Base-by-base conservation (phyloP, 2,888 invertebrate genomes). In the Euplexia lucipara region DNA sequence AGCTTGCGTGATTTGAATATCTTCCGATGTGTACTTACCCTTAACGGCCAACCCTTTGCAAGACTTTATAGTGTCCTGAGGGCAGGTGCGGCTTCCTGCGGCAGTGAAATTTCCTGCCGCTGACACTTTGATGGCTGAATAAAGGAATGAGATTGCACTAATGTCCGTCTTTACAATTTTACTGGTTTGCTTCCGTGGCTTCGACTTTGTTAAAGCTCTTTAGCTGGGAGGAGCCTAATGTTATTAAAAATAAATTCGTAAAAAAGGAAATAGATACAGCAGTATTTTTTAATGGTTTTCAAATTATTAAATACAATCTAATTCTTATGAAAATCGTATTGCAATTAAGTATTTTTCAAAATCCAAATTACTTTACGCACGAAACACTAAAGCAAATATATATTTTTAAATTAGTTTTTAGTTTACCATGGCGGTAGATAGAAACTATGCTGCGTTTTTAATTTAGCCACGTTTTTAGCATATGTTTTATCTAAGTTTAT, bases 121-220 rank as follows among this genome's bases (percentile, higher is more conserved):
- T 74, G 83, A 81, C 75, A 78, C 65, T 70, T 77, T 82, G 77
- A 83, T 78, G 57, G 77, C 67, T 72, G 66, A 49, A 78, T 76
- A 68, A 52, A 73, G 63, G 59, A 72, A 69, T 79, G 74, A 78
- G 74, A 76, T 78, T 71, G 78, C 70, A 72, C 52, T 75, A 73
- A 74, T 72, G 56, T 53, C 58, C 16, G 44, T 45, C 63, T 30
- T 34, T 20, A 56, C 45, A 26, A 42, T 39, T 45, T 2, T 16
- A n/a, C 12, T 49, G 37, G 22, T 41, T 52, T 32, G 42, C 42
- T 12, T 2, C 6, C 49, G 14, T 16, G 26, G 37, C 3, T 44
- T 44, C 7, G n/a, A 10, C n/a, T 35, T 14, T 51, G 9, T 16
- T 16, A 1, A 16, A 35, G 20, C 22, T 47, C 9, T 35, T 35